Conservation (phyloP, 2,888 invertebrate genomes). For the Steinernema hermaphroditum region DNA sequence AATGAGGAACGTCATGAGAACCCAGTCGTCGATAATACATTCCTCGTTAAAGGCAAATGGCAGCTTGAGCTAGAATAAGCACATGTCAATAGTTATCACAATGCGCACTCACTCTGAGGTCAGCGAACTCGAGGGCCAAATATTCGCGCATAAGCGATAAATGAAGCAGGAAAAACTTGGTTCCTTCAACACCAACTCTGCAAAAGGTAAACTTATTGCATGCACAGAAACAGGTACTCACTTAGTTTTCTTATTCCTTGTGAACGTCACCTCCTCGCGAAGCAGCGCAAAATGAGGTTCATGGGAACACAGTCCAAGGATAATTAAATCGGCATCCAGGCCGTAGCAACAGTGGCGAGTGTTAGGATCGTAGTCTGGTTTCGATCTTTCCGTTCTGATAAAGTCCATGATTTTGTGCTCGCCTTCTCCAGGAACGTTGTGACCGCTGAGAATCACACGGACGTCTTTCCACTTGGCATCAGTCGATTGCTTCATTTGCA, state of each 20-base stretch:
- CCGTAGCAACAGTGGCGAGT: conserved; percentile 95
- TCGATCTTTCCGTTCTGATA: conserved; percentile 80
- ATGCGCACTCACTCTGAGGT: conserved; percentile 64
- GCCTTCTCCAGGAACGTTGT: conserved; percentile 95
- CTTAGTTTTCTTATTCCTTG: conserved; percentile 32
- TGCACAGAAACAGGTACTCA: background rate
- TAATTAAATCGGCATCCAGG: conserved; percentile 93
- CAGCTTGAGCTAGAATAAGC: conserved; percentile 68
- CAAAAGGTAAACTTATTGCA: conserved; percentile 18
- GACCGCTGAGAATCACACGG: conserved; percentile 85
- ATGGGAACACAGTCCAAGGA: conserved; percentile 91
- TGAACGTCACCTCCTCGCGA: conserved; percentile 80
- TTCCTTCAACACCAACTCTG: conserved; percentile 66
- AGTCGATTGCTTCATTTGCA: conserved; percentile 77
- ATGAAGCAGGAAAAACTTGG: conserved; percentile 88
- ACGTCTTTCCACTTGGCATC: conserved; percentile 86
- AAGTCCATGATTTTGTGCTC: conserved; percentile 99
- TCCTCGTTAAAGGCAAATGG: conserved; percentile 83
- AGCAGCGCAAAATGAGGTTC: conserved; percentile 92
- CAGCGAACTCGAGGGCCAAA: conserved; percentile 83
- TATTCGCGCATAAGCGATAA: conserved; percentile 89
- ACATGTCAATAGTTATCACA: background rate
- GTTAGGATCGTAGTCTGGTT: conserved; percentile 83
- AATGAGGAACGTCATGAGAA: conserved; percentile 86
- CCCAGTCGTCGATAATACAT: conserved; percentile 94